These are phyloP conservation scores for Thalassophryne amazonica DNA, from an alignment of 2,797 vertebrate species.

Conservation along the genomic window DNA sequence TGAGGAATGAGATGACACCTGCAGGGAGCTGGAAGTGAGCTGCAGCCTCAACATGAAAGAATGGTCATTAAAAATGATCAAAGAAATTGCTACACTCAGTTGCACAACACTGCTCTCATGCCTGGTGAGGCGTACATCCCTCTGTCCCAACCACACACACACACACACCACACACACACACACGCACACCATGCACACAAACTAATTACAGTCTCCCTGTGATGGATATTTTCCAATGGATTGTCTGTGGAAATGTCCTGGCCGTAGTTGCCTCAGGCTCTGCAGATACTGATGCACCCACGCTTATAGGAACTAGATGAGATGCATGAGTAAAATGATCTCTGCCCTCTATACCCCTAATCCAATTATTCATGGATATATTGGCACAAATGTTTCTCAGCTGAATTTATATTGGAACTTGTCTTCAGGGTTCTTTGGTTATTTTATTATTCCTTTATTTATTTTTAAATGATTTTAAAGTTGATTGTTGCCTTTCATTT, in stretches of 20 bases:
- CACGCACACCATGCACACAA: slow-evolving; percentile 19
- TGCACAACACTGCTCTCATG: slow-evolving; percentile 72
- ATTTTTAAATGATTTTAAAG: slow-evolving; percentile 7
- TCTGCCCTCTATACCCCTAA: slow-evolving; percentile 51
- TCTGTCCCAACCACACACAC: slow-evolving; percentile 42
- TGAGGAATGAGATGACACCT: slow-evolving; percentile 79
- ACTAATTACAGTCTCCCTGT: slow-evolving; percentile 75
- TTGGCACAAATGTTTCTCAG: slow-evolving; percentile 50
- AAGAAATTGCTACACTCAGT: slow-evolving; percentile 80
- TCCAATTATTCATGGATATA: slow-evolving; percentile 67
- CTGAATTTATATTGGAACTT: slow-evolving; percentile 32
- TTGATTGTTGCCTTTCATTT: slow-evolving; percentile 10
- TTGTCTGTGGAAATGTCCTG: slow-evolving; percentile 75
- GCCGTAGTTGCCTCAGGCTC: slow-evolving; percentile 70
- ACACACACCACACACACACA: slow-evolving; percentile 25
- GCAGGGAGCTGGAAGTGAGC: slow-evolving; percentile 76
- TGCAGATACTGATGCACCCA: slow-evolving; percentile 62
- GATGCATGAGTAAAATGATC: slow-evolving; percentile 64
- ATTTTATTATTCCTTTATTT: too few species aligned
- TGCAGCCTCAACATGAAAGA: slow-evolving; percentile 78
- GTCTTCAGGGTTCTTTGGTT: slow-evolving; percentile 31
- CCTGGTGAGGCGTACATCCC: slow-evolving; percentile 70
- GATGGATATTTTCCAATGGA: slow-evolving; percentile 76
- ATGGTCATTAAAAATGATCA: slow-evolving; percentile 78
- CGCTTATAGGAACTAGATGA: slow-evolving; percentile 72